Conservation (phyloP, 2,113 vertebrate species). For the Lipophrys pholis region DNA sequence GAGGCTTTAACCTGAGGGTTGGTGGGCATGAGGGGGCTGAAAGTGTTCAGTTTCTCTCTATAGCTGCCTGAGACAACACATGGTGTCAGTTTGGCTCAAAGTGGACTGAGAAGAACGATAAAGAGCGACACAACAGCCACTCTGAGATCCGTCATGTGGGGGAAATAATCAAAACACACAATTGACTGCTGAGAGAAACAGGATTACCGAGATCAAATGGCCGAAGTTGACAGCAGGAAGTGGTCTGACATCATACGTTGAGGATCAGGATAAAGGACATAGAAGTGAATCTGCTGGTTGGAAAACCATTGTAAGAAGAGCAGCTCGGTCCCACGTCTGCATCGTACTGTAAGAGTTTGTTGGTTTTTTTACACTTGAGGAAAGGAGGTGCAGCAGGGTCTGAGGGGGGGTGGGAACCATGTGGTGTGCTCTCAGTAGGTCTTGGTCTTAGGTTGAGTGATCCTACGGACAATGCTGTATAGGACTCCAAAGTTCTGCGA, state of each 20-base stretch:
- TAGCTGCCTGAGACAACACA: conserved; percentile 76
- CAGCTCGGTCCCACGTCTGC: conserved; percentile 45
- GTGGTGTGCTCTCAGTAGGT: conserved; percentile 78
- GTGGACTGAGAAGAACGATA: conserved; percentile 26
- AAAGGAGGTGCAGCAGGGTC: conserved; percentile 5
- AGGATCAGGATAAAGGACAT: conserved; percentile 45
- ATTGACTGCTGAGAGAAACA: conserved; percentile 21
- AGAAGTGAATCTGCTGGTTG: conserved; percentile 59
- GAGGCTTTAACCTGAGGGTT: neutral
- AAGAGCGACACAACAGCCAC: conserved; percentile 12
- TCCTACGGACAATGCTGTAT: conserved; percentile 89
- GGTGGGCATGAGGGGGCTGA: conserved; percentile 8
- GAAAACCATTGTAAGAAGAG: conserved; percentile 41
- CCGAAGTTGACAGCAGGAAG: neutral
- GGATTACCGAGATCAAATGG: conserved; percentile 48
- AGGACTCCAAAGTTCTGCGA: conserved; percentile 92
- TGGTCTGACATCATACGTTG: conserved; percentile 68
- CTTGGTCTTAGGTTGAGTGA: conserved; percentile 91
- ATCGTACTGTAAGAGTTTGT: conserved; percentile 52
- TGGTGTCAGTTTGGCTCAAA: conserved; percentile 38
- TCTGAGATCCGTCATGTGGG: neutral
- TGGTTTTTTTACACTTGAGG: conserved; percentile 9
- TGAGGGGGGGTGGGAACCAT: neutral
- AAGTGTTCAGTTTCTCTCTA: conserved; percentile 46
- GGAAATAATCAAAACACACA: conserved; percentile 1